Evolutionary conservation across 1,140 invertebrate genomes (phyloP), one percentile per base, ranked within the genome.

Genomic region (Drosophila takahashii): DNA sequence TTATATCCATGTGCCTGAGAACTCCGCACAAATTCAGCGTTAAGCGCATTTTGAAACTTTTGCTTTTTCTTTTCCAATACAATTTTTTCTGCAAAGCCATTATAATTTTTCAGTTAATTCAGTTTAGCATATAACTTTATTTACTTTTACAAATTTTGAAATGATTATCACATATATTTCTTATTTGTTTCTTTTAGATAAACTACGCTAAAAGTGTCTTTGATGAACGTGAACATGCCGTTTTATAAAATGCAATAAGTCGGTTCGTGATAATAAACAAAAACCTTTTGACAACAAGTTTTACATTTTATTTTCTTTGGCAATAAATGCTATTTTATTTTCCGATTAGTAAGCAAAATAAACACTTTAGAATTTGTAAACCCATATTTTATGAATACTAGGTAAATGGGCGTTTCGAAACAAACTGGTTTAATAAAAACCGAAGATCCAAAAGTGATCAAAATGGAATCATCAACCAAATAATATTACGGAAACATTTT

Each of bases 151-250:
- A 70, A 70, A 56, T 44, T 47, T 47, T 45, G 64, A 70, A 70
- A 70, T 42, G 36, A 57, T 32, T 71, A 70, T 70, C 64, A 70
- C 51, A 69, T 56, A 57, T 39, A 51, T 66, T 32, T 9, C 36
- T 22, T 53, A 22, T 52, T 77, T 85, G 89, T 95, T 44, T 94
- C 93, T 3, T 94, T 96, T 94, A 96, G 92, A 95, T 96, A 58
- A 97, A 97, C 84, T 97, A 97, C 92, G 97, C 97, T 39, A 97
- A 97, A 91, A 95, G 95, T 84, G 94, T 98, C 81, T 96, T 96
- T 91, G 95, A 97, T 91, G 97, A 98, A 93, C 93, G 95, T 66
- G 93, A 94, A 57, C 72, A 76, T 65, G 53, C 72, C 47, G 60
- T 76, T 76, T 66, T 76, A 52, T 76, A 76, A 76, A 66, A 66